Evolutionary conservation across 2,797 vertebrate genomes (phyloP).

Genomic region (Tolypeutes matacus): DNA sequence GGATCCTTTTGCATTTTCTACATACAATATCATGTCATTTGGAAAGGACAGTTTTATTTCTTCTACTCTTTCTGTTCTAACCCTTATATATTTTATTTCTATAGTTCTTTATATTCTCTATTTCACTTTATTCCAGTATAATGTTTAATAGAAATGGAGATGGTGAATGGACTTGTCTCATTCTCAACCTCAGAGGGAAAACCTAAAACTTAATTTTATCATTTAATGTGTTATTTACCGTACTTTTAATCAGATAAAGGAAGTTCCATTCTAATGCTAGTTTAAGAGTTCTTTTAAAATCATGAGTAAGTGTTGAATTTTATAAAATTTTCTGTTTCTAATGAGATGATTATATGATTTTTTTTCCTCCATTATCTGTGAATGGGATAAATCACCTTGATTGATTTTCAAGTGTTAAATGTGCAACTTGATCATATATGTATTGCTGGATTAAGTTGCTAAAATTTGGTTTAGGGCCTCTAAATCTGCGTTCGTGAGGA

Average conservation of each 20-base stretch:
- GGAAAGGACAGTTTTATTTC: neutral
- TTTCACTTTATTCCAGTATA: neutral
- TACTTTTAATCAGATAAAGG: slow-evolving; percentile 29
- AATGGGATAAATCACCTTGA: neutral
- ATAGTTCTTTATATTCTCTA: neutral
- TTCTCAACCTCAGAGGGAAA: neutral
- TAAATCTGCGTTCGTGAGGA: neutral
- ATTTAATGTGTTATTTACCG: neutral
- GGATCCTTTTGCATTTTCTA: slow-evolving; percentile 15
- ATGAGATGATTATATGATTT: neutral
- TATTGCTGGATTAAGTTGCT: neutral
- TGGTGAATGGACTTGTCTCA: neutral
- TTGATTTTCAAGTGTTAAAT: neutral
- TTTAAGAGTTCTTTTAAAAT: neutral
- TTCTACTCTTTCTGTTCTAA: neutral
- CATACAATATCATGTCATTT: neutral
- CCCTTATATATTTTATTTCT: neutral
- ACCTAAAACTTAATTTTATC: slow-evolving; percentile 13
- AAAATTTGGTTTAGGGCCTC: neutral
- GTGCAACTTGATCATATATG: neutral
- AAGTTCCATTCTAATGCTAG: neutral
- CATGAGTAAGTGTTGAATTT: neutral
- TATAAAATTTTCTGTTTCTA: neutral
- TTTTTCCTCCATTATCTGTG: neutral
- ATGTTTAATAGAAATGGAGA: neutral